Conservation (phyloP, 2,888 invertebrate species). For the Amiota communis region DNA sequence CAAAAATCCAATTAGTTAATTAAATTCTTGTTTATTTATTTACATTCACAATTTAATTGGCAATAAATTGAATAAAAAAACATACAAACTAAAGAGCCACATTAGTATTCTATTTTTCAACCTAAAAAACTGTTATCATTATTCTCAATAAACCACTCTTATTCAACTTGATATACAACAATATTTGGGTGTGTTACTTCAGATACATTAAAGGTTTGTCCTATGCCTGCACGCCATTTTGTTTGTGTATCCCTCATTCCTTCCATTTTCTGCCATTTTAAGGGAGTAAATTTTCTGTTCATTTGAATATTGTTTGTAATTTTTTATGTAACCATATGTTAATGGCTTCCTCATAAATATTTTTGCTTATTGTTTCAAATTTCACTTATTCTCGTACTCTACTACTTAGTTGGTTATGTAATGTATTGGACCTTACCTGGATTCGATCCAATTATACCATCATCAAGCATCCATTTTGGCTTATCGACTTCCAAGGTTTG, state of each 20-base stretch:
- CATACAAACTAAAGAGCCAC: background rate
- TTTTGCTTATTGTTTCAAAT: background rate
- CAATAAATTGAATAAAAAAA: constrained; percentile 10
- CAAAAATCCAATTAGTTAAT: constrained; percentile 63
- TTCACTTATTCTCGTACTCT: background rate
- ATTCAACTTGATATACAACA: background rate
- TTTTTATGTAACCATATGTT: too few species aligned
- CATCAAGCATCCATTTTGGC: constrained; percentile 92
- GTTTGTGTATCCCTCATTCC: background rate
- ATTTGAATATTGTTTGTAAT: constrained; percentile 1
- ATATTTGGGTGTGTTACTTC: constrained; percentile 20
- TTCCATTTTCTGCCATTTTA: background rate
- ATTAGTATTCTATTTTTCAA: background rate
- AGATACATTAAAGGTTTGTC: background rate
- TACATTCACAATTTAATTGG: constrained; percentile 19
- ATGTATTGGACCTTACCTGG: constrained; percentile 82
- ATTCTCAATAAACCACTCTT: background rate
- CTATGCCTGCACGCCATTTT: background rate
- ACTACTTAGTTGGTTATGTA: too few species aligned
- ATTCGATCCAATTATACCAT: constrained; percentile 92
- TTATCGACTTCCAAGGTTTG: constrained; percentile 88
- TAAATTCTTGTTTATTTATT: constrained; percentile 44
- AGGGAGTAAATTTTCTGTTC: background rate
- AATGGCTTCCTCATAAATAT: background rate
- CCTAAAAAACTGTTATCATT: background rate